A percentile compares a stretch with the other conserved stretches of the same genome.
phyloP scores from a whole-genome alignment of 2,113 vertebrate species.

The Daubentonia madagascariensis region DNA sequence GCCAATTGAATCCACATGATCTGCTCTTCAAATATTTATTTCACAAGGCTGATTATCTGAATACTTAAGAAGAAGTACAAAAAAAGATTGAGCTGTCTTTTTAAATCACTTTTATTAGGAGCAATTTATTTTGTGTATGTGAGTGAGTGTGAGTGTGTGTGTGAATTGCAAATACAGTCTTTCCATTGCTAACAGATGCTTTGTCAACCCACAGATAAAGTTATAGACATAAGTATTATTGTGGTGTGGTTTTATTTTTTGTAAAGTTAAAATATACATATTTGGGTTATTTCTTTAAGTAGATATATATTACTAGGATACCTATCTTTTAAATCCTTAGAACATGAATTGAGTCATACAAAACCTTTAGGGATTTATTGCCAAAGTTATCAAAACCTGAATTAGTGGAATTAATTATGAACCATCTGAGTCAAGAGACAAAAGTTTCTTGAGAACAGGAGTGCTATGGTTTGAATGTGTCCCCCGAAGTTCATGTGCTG shows the following conservation, averaged over 20 bases:
- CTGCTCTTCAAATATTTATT: neutral
- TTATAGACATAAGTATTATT: neutral
- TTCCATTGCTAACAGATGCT: neutral
- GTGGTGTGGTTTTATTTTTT: neutral
- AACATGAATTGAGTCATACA: neutral
- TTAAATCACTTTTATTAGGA: constrained; percentile 28
- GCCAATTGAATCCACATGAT: neutral
- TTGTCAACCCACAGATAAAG: neutral
- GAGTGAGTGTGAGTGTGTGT: neutral
- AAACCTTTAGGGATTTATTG: neutral
- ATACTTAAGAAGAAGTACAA: neutral
- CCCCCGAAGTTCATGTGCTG: neutral
- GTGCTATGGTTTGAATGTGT: neutral
- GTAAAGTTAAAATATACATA: neutral
- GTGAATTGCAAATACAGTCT: neutral
- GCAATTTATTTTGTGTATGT: neutral
- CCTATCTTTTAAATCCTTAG: neutral
- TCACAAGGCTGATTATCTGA: neutral
- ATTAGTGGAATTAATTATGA: neutral
- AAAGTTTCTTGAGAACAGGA: neutral
- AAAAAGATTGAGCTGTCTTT: neutral
- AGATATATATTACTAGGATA: neutral
- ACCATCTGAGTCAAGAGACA: neutral
- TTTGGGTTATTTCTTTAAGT: neutral
- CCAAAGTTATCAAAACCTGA: neutral